These are phyloP conservation scores for Eudyptes chrysolophus DNA, from an alignment of 2,113 vertebrate genomes.

Conservation along the genomic window DNA sequence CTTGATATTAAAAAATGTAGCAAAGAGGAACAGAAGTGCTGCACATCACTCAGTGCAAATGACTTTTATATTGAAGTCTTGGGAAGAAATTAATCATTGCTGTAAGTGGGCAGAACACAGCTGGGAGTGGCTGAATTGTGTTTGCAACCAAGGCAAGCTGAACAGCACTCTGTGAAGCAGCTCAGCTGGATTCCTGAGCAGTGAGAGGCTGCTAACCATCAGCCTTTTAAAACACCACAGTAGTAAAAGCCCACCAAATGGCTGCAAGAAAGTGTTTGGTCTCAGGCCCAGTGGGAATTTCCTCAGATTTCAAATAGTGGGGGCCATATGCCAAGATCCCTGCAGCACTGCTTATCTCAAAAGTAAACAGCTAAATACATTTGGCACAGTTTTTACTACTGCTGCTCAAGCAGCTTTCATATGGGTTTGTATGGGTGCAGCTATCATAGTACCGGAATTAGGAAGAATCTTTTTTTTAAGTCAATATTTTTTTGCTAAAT, in stretches of 20 bases:
- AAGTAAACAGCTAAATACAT: conserved; percentile 35
- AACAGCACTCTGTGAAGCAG: background rate
- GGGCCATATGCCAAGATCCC: conserved; percentile 20
- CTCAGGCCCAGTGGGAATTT: conserved; percentile 48
- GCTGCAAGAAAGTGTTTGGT: conserved; percentile 39
- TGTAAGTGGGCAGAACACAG: conserved; percentile 37
- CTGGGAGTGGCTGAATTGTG: conserved; percentile 40
- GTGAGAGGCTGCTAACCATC: conserved; percentile 20
- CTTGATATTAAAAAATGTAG: background rate
- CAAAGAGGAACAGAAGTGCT: background rate
- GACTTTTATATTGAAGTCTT: background rate
- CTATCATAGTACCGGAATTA: background rate
- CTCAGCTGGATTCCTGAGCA: conserved; percentile 34
- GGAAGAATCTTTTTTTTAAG: background rate
- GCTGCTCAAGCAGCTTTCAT: background rate
- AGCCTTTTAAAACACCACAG: background rate
- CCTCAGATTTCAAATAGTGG: conserved; percentile 34
- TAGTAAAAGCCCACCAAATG: conserved; percentile 41
- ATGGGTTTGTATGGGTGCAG: background rate
- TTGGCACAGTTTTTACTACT: conserved; percentile 27
- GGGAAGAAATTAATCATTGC: conserved; percentile 43
- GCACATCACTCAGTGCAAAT: background rate
- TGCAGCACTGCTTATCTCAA: conserved; percentile 2
- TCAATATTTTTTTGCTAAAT: background rate
- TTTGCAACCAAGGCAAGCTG: background rate